Conservation (phyloP, 2,797 vertebrate genomes). For the Coreius guichenoti region DNA sequence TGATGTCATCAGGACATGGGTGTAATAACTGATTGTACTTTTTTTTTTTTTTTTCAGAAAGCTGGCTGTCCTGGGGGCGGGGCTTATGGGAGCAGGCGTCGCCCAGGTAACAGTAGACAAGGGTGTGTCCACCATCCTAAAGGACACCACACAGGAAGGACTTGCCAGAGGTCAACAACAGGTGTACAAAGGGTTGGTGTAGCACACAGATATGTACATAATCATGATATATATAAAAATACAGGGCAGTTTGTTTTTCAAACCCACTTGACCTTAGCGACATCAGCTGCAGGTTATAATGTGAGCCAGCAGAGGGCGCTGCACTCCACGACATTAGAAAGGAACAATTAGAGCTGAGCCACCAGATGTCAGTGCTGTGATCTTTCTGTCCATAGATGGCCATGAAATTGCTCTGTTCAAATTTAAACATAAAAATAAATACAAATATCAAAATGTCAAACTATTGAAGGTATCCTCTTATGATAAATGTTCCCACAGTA, state of each 20-base stretch:
- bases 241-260: background rate
- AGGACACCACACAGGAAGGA: slow-evolving; percentile 78
- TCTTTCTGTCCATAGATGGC: background rate
- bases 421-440: background rate
- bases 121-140: slow-evolving; percentile 81
- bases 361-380: slow-evolving; percentile 4
- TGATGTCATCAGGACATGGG: background rate
- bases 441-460: background rate
- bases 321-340: background rate
- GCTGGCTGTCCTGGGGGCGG: slow-evolving; percentile 84
- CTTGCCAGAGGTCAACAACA: slow-evolving; percentile 84
- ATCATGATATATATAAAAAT: background rate
- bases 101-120: slow-evolving; percentile 86
- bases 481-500: background rate
- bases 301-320: slow-evolving; percentile 6
- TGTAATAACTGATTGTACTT: slow-evolving; percentile 18
- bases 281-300: background rate
- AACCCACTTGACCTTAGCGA: background rate
- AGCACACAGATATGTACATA: background rate
- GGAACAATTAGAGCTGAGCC: background rate
- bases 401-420: background rate
- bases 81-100: slow-evolving; percentile 88
- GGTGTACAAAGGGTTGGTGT: slow-evolving; percentile 83
- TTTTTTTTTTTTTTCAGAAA: slow-evolving; percentile 71
- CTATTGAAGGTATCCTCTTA: background rate